Conservation (phyloP, 2,797 vertebrate genomes). For the Vultur gryphus region DNA sequence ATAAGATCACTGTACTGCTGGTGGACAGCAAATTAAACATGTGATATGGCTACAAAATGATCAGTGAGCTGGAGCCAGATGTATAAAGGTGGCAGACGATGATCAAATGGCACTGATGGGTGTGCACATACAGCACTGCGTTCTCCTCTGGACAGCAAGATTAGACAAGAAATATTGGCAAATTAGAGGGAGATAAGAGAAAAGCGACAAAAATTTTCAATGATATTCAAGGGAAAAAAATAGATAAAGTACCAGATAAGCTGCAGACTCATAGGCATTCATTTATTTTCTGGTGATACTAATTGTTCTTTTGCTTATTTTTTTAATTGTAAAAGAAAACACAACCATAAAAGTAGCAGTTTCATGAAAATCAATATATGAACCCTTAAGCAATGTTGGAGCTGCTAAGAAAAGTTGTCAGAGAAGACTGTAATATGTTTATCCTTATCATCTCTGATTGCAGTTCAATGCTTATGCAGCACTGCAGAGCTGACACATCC, state of each 20-base stretch:
- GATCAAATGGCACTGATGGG: not conserved
- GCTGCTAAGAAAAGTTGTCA: not conserved
- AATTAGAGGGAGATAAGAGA: conserved; percentile 1
- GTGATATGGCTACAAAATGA: not conserved
- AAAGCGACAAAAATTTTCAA: not conserved
- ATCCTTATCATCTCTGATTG: not conserved
- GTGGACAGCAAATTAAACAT: not conserved
- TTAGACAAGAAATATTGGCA: not conserved
- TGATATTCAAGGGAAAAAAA: not conserved
- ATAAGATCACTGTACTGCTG: not conserved
- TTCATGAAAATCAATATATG: not conserved
- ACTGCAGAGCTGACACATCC: not conserved
- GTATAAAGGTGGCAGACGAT: not conserved
- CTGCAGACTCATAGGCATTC: not conserved
- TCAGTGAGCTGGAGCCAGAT: not conserved
- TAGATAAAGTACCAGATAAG: not conserved
- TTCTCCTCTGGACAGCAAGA: not conserved
- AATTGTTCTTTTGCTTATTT: not conserved
- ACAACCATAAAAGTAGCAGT: not conserved
- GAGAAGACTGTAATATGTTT: not conserved
- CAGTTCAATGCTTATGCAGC: not conserved
- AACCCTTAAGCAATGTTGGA: not conserved
- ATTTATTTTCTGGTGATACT: not conserved
- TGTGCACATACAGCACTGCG: not conserved
- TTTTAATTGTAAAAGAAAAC: too few relatives aligned